Percentiles rank a stretch among this genome's conserved stretches.
Evolutionary conservation across 2,888 invertebrate species (phyloP).

Genomic region (Eupithecia dodoneata): DNA sequence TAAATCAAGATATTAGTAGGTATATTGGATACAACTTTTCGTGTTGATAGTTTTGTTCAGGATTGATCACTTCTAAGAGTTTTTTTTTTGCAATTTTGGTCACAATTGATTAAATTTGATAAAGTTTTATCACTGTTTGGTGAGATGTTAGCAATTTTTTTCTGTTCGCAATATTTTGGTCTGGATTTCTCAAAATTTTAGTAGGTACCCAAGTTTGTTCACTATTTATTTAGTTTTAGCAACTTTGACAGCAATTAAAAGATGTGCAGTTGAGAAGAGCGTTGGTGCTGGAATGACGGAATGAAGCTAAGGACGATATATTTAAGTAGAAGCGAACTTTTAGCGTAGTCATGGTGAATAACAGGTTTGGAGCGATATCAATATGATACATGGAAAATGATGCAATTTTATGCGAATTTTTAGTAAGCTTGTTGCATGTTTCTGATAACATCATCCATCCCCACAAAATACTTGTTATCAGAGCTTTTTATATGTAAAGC

Average conservation of each 20-base stretch:
- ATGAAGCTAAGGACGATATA: background rate
- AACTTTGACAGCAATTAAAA: background rate
- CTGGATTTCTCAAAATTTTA: too few relatives aligned
- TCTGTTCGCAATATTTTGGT: too few relatives aligned
- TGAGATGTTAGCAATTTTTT: background rate
- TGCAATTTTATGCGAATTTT: background rate
- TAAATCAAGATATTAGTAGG: too few relatives aligned
- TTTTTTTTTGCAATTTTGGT: too few relatives aligned
- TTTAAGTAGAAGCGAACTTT: background rate
- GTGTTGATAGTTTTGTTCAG: too few relatives aligned
- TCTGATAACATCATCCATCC: too few relatives aligned
- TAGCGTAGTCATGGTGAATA: background rate
- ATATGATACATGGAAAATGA: background rate
- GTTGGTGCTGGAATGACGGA: background rate
- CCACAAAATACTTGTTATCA: too few relatives aligned
- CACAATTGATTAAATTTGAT: background rate
- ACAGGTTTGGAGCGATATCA: background rate
- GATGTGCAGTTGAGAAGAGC: background rate
- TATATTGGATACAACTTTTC: too few relatives aligned
- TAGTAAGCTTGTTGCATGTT: background rate
- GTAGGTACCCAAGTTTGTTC: too few relatives aligned
- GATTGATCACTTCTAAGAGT: too few relatives aligned
- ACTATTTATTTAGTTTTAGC: background rate
- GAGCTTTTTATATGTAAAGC: too few relatives aligned
- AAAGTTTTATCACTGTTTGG: background rate